Base-by-base conservation (phyloP, 2,888 invertebrate species). In the Tortricodes alternella region DNA sequence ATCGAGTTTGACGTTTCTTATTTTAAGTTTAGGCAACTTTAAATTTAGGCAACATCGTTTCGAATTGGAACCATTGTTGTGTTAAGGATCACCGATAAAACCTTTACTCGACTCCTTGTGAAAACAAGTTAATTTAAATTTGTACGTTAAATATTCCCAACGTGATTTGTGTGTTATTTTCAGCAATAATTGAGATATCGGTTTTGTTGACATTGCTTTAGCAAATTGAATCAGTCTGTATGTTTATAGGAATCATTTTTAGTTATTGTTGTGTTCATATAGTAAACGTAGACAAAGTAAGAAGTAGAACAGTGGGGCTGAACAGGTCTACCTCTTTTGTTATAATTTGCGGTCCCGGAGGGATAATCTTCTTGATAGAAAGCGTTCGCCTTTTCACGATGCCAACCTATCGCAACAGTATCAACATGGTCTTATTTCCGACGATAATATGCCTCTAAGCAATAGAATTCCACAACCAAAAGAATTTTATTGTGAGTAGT, bases 321-420 rank as follows among this genome's bases (percentile, higher is more conserved):
- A 34, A n/a, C 58, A 46, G 37, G 66, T 71, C 83, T 86, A 89
- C 89, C 88, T 88, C 82, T 50, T 74, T 72, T 46, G 74, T 38
- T 76, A 78, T 85, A 80, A 65, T 71, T 73, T 76, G 79, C 68
- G 77, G 83, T 60, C 83, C 84, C 55, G 89, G 89, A 16, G 89
- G 88, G 43, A 88, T 87, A 60, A 89, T 87, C 88, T 89, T 90
- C 89, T 89, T 89, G 76, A 90, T 89, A 74, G 89, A 89, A 69
- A 90, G 83, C 63, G 89, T 87, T 61, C 90, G 84, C 71, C 83
- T 80, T 81, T 89, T 89, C 78, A 82, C 85, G 70, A 83, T 76
- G 66, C 87, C 89, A 68, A 87, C 80, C 89, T 88, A 87, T 34
- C 35, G 53, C 66, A 71, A 76, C 73, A 63, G 73, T 65, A 80